Base-by-base conservation (phyloP, 2,113 vertebrate species). In the Epinephelus moara region DNA sequence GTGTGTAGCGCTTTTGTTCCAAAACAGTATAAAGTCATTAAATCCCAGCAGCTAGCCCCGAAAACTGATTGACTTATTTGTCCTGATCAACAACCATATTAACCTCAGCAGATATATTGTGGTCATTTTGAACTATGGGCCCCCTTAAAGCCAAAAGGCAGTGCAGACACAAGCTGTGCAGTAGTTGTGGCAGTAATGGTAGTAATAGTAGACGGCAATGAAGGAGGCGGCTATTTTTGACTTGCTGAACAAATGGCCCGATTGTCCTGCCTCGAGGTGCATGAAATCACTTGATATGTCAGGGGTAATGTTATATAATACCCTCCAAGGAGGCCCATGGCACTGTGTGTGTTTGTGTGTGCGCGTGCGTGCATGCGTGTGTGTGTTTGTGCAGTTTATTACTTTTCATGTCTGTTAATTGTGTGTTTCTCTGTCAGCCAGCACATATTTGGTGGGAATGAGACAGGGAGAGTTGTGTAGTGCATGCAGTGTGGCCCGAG, bases 211-310 rank as follows among this genome's bases (percentile, higher is more conserved):
- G 86, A 92, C 50, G 42, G 70, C 73, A 52, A 72, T 67, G 86
- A 80, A 78, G 69, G 73, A 80, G 85, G 77, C 2, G 42, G 84
- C 78, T 93, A 91, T 94, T 94, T 94, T 86, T 89, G 92, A 88
- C 86, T 77, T 62, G 81, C 57, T 75, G 84, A 92, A 94, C 91
- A 94, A 94, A 91, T 92, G 82, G 88, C 85, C 86, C 75, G 33
- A 94, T 94, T 94, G 93, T 94, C 82, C 88, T 78, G 83, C 87
- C 85, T 89, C 64, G 84, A 88, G 88, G 90, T 91, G 88, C 88
- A 64, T 93, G 89, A 92, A 93, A 94, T 93, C 89, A 94, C 88
- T 92, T 92, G 92, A 94, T 93, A 94, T 90, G 90, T 91, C 88
- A 78, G 81, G 83, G 87, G 79, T 85, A 91, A 85, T 82, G 92